These are phyloP conservation scores for Sebastiscus tertius DNA, from an alignment of 2,797 vertebrate species.

Conservation along the genomic window DNA sequence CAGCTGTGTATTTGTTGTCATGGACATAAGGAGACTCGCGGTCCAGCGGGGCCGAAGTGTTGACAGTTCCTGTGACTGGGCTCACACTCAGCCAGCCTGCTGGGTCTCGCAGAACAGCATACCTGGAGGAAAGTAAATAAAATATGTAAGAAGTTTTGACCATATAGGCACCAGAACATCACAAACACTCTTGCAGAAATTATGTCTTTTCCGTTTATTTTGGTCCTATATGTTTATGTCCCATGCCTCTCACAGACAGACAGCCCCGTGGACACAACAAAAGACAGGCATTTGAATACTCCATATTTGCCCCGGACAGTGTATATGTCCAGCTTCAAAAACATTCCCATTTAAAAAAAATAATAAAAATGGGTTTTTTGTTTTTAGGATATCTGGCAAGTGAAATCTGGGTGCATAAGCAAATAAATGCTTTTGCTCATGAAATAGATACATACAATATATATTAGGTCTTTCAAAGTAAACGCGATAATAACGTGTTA, in stretches of 20 bases:
- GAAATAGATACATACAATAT: not conserved
- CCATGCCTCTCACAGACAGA: not conserved
- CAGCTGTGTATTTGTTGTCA: slow-evolving; percentile 91
- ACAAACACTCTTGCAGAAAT: not conserved
- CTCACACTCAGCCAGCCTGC: slow-evolving; percentile 95
- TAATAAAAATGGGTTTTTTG: not conserved
- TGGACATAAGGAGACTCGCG: slow-evolving; percentile 92
- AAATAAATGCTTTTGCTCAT: not conserved
- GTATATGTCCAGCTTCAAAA: not conserved
- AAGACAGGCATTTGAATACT: not conserved
- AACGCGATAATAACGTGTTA: no score
- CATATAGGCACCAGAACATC: not conserved
- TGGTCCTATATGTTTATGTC: not conserved
- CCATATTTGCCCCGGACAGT: not conserved
- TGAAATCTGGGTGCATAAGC: not conserved
- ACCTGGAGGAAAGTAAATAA: slow-evolving; percentile 78
- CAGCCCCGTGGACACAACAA: not conserved
- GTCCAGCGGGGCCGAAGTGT: slow-evolving; percentile 90
- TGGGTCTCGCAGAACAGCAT: slow-evolving; percentile 90
- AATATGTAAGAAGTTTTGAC: not conserved
- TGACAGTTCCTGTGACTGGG: slow-evolving; percentile 92
- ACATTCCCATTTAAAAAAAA: not conserved
- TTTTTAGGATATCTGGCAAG: not conserved
- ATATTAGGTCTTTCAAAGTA: not conserved
- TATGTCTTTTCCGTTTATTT: not conserved